Evolutionary conservation across 1,140 invertebrate genomes (phyloP), one percentile per base, ranked within the genome.

Genomic region (Macrocentrus cingulum): DNA sequence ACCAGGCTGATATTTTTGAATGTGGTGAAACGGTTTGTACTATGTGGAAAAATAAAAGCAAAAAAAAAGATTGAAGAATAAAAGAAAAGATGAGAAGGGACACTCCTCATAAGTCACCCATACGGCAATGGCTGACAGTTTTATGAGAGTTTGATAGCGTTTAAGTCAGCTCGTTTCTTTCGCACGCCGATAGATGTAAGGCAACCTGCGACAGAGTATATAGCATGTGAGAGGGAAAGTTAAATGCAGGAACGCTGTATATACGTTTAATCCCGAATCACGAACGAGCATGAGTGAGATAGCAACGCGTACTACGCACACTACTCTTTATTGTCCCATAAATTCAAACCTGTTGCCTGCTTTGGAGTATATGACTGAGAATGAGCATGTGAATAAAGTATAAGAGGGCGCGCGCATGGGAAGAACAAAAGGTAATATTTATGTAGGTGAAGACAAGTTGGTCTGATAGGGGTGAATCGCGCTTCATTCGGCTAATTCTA

Each of bases 111-210:
- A 80, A 80, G 76, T 80, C 77, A 79, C 61, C 66, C 36, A 64
- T 67, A 66, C 73, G 75, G 68, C 62, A 72, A 69, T 67, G 74
- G 71, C 72, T 79, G 77, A 80, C 77, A 80, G 77, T 80, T 79
- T 80, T 79, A 80, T 77, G 77, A 77, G 77, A 78, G 74, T 79
- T 79, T 80, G 77, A 79, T 79, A 79, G 77, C 74, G 74, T 70
- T 64, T 58, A 25, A 62, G 62, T 63, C 63, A 62, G 63, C 61
- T 57, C 60, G 65, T 54, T 62, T 62, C 58, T 62, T 58, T 65
- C 59, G 59, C 57, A 56, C 39, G 62, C 46, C 54, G 61, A 63
- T 61, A 62, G 66, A 68, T 65, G 67, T 66, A 66, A 60, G 55
- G 56, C 60, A 23, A 58, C 62, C 36, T 61, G 61, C 60, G 59